These are phyloP conservation scores for Gymnoscelis rufifasciata DNA, from an alignment of 2,888 invertebrate genomes.

Conservation along the genomic window DNA sequence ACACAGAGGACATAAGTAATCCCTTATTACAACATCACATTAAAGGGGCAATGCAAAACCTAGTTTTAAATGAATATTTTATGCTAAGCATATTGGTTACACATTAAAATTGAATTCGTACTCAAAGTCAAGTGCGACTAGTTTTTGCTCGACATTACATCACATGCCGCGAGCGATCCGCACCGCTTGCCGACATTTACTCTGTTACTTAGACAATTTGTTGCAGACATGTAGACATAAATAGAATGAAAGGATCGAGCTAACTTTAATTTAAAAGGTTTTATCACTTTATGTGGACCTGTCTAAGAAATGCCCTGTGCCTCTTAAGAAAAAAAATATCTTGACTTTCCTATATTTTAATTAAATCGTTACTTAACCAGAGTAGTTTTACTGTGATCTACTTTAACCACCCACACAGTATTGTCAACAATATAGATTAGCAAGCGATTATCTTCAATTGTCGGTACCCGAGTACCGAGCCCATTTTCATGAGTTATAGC, in stretches of 20 bases:
- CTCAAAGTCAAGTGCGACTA: constrained; percentile 52
- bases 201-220: constrained; percentile 6
- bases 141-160: constrained; percentile 58
- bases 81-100: too few relatives aligned
- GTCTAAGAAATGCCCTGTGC: too few relatives aligned
- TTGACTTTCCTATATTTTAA: too few relatives aligned
- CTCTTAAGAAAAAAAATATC: too few relatives aligned
- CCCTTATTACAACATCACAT: too few relatives aligned
- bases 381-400: background rate
- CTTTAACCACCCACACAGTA: background rate
- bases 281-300: too few relatives aligned
- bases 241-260: background rate
- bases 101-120: too few relatives aligned
- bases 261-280: background rate
- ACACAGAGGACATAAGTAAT: too few relatives aligned
- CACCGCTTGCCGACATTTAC: constrained; percentile 23
- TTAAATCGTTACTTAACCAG: background rate
- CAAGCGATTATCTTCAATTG: constrained; percentile 2
- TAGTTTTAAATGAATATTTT: too few relatives aligned
- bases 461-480: background rate
- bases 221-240: constrained; percentile 2
- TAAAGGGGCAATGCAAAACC: too few relatives aligned
- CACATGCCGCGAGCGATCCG: constrained; percentile 41
- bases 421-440: background rate
- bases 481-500: constrained; percentile 3